These are phyloP conservation scores for Ptycholaimellus sp. DNA, from an alignment of 2,888 invertebrate genomes.

Conservation along the genomic window DNA sequence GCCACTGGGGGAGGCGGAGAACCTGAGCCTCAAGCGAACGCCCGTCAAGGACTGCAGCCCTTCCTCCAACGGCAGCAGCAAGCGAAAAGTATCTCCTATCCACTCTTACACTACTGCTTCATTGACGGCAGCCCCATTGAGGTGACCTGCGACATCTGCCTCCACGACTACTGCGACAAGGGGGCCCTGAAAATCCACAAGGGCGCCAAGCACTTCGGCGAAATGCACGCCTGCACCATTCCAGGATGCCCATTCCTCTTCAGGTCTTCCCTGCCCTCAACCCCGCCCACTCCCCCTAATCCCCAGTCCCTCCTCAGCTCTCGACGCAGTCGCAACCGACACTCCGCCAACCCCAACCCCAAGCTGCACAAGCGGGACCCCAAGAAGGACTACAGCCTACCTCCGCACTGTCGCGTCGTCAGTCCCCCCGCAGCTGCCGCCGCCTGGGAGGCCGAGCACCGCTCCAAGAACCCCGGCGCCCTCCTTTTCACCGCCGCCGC, in stretches of 20 bases:
- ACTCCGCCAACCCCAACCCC: slow-evolving; percentile 92
- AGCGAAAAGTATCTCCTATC: too few species aligned
- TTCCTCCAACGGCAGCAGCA: too few species aligned
- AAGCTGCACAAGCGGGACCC: slow-evolving; percentile 69
- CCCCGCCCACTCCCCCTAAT: background rate
- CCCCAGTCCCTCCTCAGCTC: slow-evolving; percentile 73
- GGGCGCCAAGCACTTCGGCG: slow-evolving; percentile 85
- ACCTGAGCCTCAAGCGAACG: too few species aligned
- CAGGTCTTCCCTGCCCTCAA: background rate
- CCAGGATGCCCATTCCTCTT: too few species aligned
- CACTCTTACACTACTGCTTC: too few species aligned
- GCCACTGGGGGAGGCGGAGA: too few species aligned
- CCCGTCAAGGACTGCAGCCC: too few species aligned
- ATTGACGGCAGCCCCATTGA: too few species aligned
- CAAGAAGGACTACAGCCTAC: background rate
- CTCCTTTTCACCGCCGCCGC: too few species aligned
- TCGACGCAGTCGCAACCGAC: slow-evolving; percentile 71
- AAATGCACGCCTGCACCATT: slow-evolving; percentile 98
- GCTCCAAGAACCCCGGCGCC: background rate
- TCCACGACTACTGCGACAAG: slow-evolving; percentile 98
- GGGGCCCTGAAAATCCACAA: slow-evolving; percentile 97
- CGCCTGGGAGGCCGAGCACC: slow-evolving; percentile 24
- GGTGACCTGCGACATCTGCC: slow-evolving; percentile 91
- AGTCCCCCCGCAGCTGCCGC: slow-evolving; percentile 4
- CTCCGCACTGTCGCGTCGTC: slow-evolving; percentile 12